Evolutionary conservation across 1,140 invertebrate species (phyloP), one percentile per base, ranked within the genome.

Genomic region (Archivesica marissinica): DNA sequence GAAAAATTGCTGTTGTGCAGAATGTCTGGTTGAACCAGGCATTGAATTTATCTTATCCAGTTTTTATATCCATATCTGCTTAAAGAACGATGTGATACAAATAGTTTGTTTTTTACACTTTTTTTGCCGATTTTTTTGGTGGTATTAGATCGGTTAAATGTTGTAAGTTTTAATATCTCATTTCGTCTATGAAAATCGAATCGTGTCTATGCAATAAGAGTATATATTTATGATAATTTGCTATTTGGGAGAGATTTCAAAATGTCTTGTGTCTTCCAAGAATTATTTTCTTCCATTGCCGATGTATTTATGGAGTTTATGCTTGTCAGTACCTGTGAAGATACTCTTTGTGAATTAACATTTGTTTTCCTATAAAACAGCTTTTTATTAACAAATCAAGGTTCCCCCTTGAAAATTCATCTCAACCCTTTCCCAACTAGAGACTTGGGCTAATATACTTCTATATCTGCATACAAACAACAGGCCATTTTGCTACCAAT

Each of bases 181-280:
- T 64, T 64, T 64, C 30, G 38, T 64, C 30, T 35, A 2, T 15
- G 2, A 35, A 33, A 64, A 64, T 1, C 38, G 33, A 64, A 64
- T 33, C 30, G 17, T 7, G 17, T 64, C 59, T 64, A 64, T 64
- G 59, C 59, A 64, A 64, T 64, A 35, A 64, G 15, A 59, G 50
- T 64, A 64, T 33, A 64, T 64, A 64, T 35, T 64, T 64, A n/a
- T 7, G 4, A 52, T 20, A 52, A 7, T 52, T 15, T 52, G 50
- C 17, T n/a, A 23, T 7, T n/a, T 7, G 50, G 50, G 50, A 20
- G 54, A 59, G 30, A 64, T 64, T 4, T 52, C 23, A 23, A 52
- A 20, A n/a, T 15, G 50, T 20, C 50, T 20, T 35, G 20, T 35
- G 59, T 64, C 59, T 64, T 64, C 59, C 59, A 64, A 9, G 1